phyloP scores from a whole-genome alignment of 2,888 invertebrate species.

The Congeria kusceri region DNA sequence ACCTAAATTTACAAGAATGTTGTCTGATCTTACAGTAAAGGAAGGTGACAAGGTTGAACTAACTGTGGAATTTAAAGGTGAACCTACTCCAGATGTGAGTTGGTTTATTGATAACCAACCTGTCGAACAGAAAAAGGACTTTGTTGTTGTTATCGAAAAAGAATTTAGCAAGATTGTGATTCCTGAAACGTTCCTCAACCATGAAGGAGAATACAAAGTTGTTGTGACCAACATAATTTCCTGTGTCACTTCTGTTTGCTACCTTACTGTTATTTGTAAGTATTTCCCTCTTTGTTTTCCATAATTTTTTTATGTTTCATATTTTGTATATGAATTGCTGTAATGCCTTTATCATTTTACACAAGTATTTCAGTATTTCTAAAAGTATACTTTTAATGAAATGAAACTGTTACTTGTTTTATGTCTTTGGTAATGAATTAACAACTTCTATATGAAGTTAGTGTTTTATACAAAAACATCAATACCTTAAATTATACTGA shows the following conservation, averaged over 20 bases:
- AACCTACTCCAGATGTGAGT: slow-evolving; percentile 79
- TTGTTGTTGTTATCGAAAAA: slow-evolving; percentile 71
- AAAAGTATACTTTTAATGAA: too few relatives aligned
- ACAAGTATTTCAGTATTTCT: too few relatives aligned
- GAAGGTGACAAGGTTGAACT: slow-evolving; percentile 61
- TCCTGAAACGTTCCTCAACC: slow-evolving; percentile 80
- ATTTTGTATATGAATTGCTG: too few relatives aligned
- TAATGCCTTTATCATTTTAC: too few relatives aligned
- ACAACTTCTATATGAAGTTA: too few relatives aligned
- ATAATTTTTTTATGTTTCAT: background rate
- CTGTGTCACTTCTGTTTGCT: slow-evolving; percentile 80
- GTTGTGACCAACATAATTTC: slow-evolving; percentile 83
- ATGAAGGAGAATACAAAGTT: slow-evolving; percentile 84
- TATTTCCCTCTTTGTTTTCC: slow-evolving; percentile 33
- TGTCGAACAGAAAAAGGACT: slow-evolving; percentile 86
- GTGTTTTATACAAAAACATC: too few relatives aligned
- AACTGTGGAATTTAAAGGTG: slow-evolving; percentile 59
- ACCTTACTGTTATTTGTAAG: slow-evolving; percentile 83
- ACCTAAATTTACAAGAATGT: slow-evolving; percentile 57
- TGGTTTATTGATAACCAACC: slow-evolving; percentile 87
- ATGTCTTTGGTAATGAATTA: too few relatives aligned
- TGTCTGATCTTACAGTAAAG: slow-evolving; percentile 53
- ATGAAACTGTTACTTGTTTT: too few relatives aligned
- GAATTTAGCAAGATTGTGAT: slow-evolving; percentile 84
- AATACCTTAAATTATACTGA: background rate